Evolutionary conservation across 2,113 vertebrate species (phyloP).

Genomic region (Ciconia boyciana): DNA sequence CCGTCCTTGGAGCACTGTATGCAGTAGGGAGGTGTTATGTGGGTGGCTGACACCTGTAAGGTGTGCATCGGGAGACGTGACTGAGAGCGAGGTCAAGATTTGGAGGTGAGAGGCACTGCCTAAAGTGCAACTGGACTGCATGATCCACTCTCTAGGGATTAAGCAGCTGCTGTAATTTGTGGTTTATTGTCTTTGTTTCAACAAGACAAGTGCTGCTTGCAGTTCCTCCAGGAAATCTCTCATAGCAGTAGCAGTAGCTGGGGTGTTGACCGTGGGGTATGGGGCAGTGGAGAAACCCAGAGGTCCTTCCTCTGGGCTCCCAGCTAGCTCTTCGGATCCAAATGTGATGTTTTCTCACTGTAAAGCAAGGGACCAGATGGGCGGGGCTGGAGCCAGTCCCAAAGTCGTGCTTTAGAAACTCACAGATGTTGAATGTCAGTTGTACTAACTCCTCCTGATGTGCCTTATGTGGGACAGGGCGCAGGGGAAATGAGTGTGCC

Average conservation of each 20-base stretch:
- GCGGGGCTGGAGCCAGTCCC: neutral
- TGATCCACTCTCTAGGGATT: neutral
- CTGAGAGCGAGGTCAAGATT: neutral
- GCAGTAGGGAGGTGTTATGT: neutral
- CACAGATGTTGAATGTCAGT: neutral
- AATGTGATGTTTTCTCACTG: neutral
- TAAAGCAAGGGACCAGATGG: neutral
- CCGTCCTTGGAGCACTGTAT: neutral
- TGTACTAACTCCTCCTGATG: neutral
- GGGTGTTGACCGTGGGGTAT: neutral
- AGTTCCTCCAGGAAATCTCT: neutral
- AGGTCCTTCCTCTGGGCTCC: neutral
- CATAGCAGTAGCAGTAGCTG: neutral
- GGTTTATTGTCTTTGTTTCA: neutral
- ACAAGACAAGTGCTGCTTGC: neutral
- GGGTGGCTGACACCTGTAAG: neutral
- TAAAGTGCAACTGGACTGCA: neutral
- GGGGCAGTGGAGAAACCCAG: neutral
- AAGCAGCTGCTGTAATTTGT: neutral
- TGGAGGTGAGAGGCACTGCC: neutral
- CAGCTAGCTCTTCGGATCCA: neutral
- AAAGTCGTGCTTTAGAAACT: neutral
- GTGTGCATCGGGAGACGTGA: neutral
- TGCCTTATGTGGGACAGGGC: neutral
- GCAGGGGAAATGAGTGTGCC: neutral